These are phyloP conservation scores for Arizona elegans DNA, from an alignment of 2,113 vertebrate genomes.

Conservation along the genomic window DNA sequence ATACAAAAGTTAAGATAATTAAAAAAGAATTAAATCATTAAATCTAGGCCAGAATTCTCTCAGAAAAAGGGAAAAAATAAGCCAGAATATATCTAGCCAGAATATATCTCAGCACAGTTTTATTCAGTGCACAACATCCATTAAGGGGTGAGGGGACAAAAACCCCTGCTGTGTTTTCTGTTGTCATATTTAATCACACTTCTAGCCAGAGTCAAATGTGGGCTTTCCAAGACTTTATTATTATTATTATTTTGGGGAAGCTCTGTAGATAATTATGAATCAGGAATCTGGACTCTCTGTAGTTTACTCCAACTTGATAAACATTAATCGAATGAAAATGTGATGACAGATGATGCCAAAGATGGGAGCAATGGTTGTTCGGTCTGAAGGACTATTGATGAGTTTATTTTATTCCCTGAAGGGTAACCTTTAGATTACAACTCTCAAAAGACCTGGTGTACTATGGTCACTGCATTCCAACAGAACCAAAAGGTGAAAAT, in stretches of 20 bases:
- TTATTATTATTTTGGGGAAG: background rate
- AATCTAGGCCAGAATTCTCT: background rate
- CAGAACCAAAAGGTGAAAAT: background rate
- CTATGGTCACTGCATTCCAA: background rate
- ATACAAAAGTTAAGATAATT: too few species aligned
- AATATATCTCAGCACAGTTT: background rate
- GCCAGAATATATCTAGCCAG: background rate
- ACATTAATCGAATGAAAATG: background rate
- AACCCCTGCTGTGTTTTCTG: background rate
- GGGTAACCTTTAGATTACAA: background rate
- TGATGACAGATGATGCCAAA: background rate
- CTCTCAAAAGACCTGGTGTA: background rate
- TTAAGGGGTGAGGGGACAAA: background rate
- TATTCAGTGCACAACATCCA: background rate
- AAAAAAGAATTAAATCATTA: too few species aligned
- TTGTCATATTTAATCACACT: background rate
- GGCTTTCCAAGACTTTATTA: background rate
- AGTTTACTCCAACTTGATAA: background rate
- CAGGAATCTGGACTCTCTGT: background rate
- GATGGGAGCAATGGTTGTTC: background rate
- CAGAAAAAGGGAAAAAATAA: background rate
- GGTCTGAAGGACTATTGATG: background rate
- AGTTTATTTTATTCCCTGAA: background rate
- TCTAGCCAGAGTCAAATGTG: background rate
- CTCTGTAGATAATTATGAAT: background rate